Conservation (phyloP, 2,113 vertebrate genomes). For the Todiramphus saurophagus region DNA sequence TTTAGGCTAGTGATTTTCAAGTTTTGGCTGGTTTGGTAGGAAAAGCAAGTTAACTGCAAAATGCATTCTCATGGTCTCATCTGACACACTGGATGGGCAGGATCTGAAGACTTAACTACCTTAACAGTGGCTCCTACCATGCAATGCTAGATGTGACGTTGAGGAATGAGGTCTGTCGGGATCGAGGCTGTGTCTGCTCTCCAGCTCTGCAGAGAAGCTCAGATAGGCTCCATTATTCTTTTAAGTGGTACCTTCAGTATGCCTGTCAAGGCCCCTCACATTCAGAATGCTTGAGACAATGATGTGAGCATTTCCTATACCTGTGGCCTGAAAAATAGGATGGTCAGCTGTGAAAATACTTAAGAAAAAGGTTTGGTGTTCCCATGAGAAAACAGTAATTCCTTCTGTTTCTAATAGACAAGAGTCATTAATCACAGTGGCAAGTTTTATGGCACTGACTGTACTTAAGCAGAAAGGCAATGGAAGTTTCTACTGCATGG, state of each 20-base stretch:
- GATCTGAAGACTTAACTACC: not conserved
- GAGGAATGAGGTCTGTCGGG: not conserved
- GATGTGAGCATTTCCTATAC: not conserved
- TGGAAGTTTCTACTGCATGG: not conserved
- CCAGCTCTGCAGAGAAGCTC: not conserved
- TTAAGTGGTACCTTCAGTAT: not conserved
- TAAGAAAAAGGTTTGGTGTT: not conserved
- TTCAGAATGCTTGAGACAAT: not conserved
- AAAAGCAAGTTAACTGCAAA: not conserved
- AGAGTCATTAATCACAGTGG: not conserved
- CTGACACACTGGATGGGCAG: not conserved
- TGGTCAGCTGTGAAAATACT: not conserved
- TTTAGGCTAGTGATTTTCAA: not conserved
- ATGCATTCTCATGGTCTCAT: not conserved
- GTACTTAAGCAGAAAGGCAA: not conserved
- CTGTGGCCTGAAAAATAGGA: not conserved
- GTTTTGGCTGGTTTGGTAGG: not conserved
- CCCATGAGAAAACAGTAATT: not conserved
- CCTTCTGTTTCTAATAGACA: not conserved
- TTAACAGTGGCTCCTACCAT: not conserved
- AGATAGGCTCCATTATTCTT: not conserved
- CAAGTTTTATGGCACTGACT: not conserved
- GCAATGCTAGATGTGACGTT: rapidly evolving
- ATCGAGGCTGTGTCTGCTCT: not conserved
- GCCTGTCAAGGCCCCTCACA: not conserved